A percentile compares a stretch with the other conserved stretches of the same genome.
phyloP scores from a whole-genome alignment of 2,888 invertebrate species.

The Laspeyria flexula region DNA sequence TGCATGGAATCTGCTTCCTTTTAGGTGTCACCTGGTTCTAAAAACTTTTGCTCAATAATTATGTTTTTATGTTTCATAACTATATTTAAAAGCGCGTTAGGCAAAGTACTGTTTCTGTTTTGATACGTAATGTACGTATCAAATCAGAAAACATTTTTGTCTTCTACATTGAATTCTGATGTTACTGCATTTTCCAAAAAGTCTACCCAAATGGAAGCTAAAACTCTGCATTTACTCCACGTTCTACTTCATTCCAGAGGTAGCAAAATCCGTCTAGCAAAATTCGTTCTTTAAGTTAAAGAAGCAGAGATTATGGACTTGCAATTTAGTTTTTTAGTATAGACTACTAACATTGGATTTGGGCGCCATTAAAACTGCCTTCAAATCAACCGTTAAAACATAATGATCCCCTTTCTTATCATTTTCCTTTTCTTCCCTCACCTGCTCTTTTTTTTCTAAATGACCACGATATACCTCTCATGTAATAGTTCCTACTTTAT shows the following conservation, averaged over 20 bases:
- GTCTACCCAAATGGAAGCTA: slow-evolving; percentile 20
- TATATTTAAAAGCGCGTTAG: slow-evolving; percentile 7
- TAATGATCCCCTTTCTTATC: not conserved
- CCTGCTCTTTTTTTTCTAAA: not conserved
- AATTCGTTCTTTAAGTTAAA: slow-evolving; percentile 18
- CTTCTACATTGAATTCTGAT: not conserved
- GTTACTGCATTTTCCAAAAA: slow-evolving; percentile 12
- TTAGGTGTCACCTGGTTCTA: slow-evolving; percentile 2
- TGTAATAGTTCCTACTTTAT: not conserved
- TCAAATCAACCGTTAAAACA: slow-evolving; percentile 15
- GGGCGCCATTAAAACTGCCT: slow-evolving; percentile 25
- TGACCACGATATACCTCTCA: slow-evolving; percentile 1
- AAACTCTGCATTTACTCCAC: slow-evolving; percentile 28
- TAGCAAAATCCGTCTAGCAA: slow-evolving; percentile 28
- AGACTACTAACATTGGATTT: slow-evolving; percentile 19
- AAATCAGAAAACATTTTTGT: no score
- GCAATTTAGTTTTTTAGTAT: slow-evolving; percentile 29
- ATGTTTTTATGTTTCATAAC: slow-evolving; percentile 3
- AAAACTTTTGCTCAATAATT: slow-evolving; percentile 2
- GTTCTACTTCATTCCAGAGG: slow-evolving; percentile 29
- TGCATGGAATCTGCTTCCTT: slow-evolving; percentile 6
- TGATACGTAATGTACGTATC: slow-evolving; percentile 9
- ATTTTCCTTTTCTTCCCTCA: not conserved
- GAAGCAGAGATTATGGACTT: slow-evolving; percentile 22
- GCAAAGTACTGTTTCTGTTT: slow-evolving; percentile 6